Conservation (phyloP, 2,797 vertebrate genomes). For the Otus scops region DNA sequence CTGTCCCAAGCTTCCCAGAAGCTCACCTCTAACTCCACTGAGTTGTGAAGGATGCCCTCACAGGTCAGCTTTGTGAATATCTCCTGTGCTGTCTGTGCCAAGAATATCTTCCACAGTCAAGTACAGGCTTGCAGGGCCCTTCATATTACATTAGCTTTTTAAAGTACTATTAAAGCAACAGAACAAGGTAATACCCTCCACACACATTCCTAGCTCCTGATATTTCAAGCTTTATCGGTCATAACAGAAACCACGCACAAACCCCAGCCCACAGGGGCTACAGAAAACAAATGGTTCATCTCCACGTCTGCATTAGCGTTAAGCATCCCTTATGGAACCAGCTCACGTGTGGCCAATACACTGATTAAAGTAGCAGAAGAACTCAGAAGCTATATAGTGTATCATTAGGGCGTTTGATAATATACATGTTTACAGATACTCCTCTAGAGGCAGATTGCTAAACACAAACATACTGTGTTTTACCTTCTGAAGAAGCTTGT, state of each 20-base stretch:
- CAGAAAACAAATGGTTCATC: background rate
- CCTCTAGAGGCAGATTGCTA: background rate
- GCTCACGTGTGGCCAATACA: background rate
- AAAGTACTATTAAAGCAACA: background rate
- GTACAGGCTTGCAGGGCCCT: background rate
- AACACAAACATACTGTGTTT: background rate
- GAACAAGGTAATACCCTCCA: background rate
- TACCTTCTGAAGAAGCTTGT: slow-evolving; percentile 65
- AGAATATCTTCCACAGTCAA: background rate
- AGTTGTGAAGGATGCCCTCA: slow-evolving; percentile 13
- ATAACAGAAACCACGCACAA: background rate
- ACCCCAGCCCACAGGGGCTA: background rate
- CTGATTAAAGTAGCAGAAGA: background rate
- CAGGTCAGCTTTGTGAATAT: slow-evolving; percentile 5
- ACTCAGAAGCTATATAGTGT: background rate
- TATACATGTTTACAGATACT: background rate
- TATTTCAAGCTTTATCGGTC: background rate
- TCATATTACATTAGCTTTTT: background rate
- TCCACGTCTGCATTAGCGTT: background rate
- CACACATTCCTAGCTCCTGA: background rate
- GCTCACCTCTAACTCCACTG: background rate
- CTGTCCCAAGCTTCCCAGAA: background rate
- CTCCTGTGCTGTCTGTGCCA: background rate
- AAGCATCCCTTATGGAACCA: background rate
- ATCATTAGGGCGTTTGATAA: background rate